Percentiles rank a stretch among this genome's conserved stretches.
phyloP scores from a whole-genome alignment of 2,888 invertebrate genomes.

The Leptinotarsa rubiginosa region DNA sequence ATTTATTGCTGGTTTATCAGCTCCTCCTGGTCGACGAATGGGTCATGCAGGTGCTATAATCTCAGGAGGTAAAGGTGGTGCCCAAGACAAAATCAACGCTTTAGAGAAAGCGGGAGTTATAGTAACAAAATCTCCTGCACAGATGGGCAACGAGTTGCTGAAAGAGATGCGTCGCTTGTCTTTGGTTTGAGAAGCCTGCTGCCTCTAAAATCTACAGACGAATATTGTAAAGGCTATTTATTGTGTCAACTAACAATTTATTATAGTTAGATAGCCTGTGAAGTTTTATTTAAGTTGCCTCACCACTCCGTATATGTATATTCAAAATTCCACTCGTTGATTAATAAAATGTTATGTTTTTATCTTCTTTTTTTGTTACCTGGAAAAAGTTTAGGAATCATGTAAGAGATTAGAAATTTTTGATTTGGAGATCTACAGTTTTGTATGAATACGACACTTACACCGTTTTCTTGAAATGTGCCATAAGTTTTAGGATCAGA shows the following conservation, averaged over 20 bases:
- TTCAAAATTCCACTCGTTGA: constrained; percentile 46
- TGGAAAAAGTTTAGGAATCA: background rate
- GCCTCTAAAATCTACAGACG: background rate
- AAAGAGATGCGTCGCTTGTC: constrained; percentile 90
- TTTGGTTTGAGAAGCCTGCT: constrained; percentile 48
- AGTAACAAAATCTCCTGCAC: constrained; percentile 95
- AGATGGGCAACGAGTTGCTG: constrained; percentile 90
- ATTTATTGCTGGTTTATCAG: constrained; percentile 98
- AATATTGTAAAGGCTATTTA: constrained; percentile 28
- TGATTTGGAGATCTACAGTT: too few relatives aligned
- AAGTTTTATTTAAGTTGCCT: constrained; percentile 34
- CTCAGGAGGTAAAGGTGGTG: constrained; percentile 98
- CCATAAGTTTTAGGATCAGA: too few relatives aligned
- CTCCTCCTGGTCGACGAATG: constrained; percentile 98
- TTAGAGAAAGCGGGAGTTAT: constrained; percentile 93
- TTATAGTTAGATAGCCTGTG: constrained; percentile 23
- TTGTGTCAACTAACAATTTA: constrained; percentile 28
- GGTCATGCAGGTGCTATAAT: constrained; percentile 99
- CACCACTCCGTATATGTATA: constrained; percentile 40
- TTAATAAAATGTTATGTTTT: constrained; percentile 42
- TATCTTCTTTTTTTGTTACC: constrained; percentile 1
- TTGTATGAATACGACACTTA: too few relatives aligned
- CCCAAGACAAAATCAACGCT: constrained; percentile 97
- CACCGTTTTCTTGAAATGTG: too few relatives aligned
- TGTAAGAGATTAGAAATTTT: too few relatives aligned